These are phyloP conservation scores for Cremastinae sp. DNA, from an alignment of 2,888 invertebrate species.

Conservation along the genomic window DNA sequence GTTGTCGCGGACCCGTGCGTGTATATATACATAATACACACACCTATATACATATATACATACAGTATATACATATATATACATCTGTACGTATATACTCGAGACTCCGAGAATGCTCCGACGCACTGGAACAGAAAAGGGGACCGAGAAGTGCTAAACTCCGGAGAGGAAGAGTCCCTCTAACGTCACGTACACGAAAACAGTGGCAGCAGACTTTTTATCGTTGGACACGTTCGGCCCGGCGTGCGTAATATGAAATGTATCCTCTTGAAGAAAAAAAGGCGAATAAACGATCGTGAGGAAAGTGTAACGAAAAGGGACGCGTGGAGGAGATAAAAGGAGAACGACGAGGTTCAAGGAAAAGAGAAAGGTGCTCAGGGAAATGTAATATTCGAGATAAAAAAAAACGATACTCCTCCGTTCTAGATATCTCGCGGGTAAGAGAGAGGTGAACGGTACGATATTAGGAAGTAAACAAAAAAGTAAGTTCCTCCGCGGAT, in stretches of 20 bases:
- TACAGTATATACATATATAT: conserved; percentile 14
- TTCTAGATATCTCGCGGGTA: not conserved
- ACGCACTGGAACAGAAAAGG: conserved; percentile 51
- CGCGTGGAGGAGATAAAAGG: no score
- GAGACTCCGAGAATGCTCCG: conserved; percentile 16
- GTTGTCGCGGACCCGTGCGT: conserved; percentile 53
- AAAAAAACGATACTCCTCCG: not conserved
- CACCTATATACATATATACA: conserved; percentile 43
- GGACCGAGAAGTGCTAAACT: conserved; percentile 46
- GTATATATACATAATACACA: conserved; percentile 3
- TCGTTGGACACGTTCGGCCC: not conserved
- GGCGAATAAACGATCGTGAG: not conserved
- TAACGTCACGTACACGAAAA: conserved; percentile 35
- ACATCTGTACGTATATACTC: conserved; percentile 24
- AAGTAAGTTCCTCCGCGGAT: not conserved
- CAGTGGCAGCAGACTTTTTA: conserved; percentile 24
- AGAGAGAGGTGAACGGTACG: not conserved
- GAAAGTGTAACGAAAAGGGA: not conserved
- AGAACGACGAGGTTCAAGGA: no score
- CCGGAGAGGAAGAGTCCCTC: conserved; percentile 14
- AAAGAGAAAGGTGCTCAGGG: not conserved
- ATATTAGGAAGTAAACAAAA: not conserved
- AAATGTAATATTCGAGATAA: no score
- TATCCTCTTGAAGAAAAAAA: not conserved
- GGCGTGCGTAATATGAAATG: not conserved